Conservation (phyloP, 2,113 vertebrate genomes). For the Mormyrus iriodes region DNA sequence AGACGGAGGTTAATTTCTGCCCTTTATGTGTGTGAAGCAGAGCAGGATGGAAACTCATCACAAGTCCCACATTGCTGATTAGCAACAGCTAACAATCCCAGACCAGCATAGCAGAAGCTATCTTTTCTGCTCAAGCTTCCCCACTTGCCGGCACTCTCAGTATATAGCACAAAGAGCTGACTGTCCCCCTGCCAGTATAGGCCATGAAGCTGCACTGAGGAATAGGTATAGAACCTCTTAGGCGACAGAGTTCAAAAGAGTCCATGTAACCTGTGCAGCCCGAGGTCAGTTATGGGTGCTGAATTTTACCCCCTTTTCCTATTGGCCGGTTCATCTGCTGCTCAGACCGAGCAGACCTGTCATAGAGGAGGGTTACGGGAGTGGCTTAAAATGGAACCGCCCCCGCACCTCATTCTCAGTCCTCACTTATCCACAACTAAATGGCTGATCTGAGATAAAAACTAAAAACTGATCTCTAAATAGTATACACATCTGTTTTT, state of each 20-base stretch:
- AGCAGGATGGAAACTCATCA: conserved; percentile 67
- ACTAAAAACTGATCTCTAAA: background rate
- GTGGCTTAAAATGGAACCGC: background rate
- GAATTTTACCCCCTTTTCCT: background rate
- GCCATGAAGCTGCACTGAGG: conserved; percentile 55
- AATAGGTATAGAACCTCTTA: conserved; percentile 50
- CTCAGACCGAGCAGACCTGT: background rate
- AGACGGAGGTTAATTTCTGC: conserved; percentile 51
- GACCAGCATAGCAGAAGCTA: conserved; percentile 40
- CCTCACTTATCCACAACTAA: background rate
- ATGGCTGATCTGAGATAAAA: background rate
- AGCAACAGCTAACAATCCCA: conserved; percentile 72
- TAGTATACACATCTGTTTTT: background rate
- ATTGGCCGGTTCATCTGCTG: background rate
- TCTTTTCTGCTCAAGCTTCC: conserved; percentile 19
- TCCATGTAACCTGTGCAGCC: conserved; percentile 35
- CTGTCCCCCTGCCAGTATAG: conserved; percentile 67
- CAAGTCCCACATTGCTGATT: conserved; percentile 67
- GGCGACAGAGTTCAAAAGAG: conserved; percentile 42
- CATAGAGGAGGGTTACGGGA: background rate
- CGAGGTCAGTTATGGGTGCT: background rate
- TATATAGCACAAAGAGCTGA: conserved; percentile 64
- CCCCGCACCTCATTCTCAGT: background rate
- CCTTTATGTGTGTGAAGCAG: conserved; percentile 75
- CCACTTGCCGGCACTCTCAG: conserved; percentile 57